Evolutionary conservation across 2,797 vertebrate genomes (phyloP).

Genomic region (Dallia pectoralis): DNA sequence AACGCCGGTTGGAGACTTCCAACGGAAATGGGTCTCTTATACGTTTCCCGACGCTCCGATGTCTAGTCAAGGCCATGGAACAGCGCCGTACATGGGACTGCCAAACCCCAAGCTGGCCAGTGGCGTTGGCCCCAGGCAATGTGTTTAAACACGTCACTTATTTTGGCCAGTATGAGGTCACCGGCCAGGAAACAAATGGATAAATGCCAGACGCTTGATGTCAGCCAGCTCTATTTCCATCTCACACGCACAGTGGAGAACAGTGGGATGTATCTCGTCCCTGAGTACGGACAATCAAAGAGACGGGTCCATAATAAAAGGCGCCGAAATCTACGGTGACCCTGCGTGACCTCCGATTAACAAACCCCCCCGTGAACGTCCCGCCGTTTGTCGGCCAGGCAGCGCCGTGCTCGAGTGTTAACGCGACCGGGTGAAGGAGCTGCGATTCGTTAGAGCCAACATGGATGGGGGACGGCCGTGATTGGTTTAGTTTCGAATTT

Average conservation of each 20-base stretch:
- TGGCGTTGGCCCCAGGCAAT: neutral
- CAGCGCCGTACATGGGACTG: neutral
- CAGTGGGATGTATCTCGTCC: neutral
- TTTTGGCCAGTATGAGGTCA: neutral
- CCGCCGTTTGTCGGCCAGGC: neutral
- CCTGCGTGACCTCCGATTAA: neutral
- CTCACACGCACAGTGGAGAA: neutral
- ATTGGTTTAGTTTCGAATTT: neutral
- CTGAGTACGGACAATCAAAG: neutral
- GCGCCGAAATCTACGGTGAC: neutral
- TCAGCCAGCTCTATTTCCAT: neutral
- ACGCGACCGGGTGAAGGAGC: neutral
- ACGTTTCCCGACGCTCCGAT: neutral
- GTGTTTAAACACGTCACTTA: slow-evolving; percentile 10
- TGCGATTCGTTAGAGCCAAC: neutral
- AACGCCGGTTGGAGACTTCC: neutral
- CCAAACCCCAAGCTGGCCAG: neutral
- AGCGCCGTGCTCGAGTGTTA: neutral
- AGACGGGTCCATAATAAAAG: neutral
- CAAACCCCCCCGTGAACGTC: neutral
- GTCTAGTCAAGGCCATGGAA: neutral
- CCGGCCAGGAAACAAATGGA: neutral
- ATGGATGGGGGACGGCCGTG: neutral
- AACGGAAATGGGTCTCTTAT: neutral
- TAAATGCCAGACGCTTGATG: neutral